Conservation (phyloP, 1,140 invertebrate species). For the Gerris buenoi region DNA sequence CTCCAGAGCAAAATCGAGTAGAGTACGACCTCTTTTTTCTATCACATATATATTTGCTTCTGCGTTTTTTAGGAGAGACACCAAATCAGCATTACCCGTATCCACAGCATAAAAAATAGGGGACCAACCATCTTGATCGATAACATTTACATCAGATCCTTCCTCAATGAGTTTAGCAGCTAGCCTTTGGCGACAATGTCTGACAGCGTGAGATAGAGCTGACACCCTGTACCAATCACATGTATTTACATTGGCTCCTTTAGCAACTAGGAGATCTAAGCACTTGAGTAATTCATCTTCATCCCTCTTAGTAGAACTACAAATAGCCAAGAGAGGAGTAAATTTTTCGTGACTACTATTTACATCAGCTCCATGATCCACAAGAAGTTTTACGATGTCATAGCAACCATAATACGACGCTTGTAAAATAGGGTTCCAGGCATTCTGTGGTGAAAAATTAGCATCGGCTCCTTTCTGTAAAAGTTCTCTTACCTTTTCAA, state of each 20-base stretch:
- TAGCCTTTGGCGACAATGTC: slow-evolving; percentile 28
- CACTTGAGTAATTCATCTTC: slow-evolving; percentile 13
- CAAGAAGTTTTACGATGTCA: slow-evolving; percentile 28
- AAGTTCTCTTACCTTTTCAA: slow-evolving; percentile 9
- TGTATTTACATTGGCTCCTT: slow-evolving; percentile 21
- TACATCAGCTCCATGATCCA: slow-evolving; percentile 15
- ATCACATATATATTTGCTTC: slow-evolving; percentile 26
- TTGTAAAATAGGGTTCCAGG: slow-evolving; percentile 28
- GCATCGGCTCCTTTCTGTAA: slow-evolving; percentile 25
- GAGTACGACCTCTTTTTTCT: slow-evolving; percentile 31
- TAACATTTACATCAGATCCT: slow-evolving; percentile 27
- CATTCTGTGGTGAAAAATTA: slow-evolving; percentile 29
- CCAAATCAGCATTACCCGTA: slow-evolving; percentile 29
- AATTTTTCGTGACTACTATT: slow-evolving; percentile 5
- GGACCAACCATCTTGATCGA: slow-evolving; percentile 34
- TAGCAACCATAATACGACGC: slow-evolving; percentile 31
- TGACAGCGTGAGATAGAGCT: slow-evolving; percentile 35
- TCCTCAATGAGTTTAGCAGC: slow-evolving; percentile 29
- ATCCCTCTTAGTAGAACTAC: slow-evolving; percentile 7
- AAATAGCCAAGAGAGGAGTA: slow-evolving; percentile 11
- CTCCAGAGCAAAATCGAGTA: slow-evolving; percentile 30
- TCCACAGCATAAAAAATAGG: slow-evolving; percentile 36
- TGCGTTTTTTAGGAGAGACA: slow-evolving; percentile 30
- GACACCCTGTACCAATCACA: slow-evolving; percentile 31
- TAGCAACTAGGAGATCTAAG: slow-evolving; percentile 10